A percentile compares a stretch with the other conserved stretches of the same genome.
These are phyloP conservation scores for Trisateles emortualis DNA, from an alignment of 2,888 invertebrate species.

Conservation along the genomic window DNA sequence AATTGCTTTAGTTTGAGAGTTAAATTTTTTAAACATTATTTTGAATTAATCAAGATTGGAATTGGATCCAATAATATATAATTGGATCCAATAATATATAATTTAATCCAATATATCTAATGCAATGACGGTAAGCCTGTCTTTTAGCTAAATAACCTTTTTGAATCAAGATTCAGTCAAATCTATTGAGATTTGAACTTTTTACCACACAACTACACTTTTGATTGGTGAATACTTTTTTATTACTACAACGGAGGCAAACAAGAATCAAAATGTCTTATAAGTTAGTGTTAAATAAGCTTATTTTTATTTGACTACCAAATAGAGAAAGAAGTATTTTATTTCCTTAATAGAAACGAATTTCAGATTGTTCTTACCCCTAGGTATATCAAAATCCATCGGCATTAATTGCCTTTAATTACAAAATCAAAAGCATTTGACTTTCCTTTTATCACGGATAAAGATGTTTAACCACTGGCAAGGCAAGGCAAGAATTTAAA, in stretches of 20 bases:
- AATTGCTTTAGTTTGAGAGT: not conserved
- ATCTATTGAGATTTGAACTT: no score
- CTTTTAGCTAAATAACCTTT: not conserved
- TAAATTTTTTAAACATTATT: not conserved
- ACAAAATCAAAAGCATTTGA: slow-evolving; percentile 15
- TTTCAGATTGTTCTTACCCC: not conserved
- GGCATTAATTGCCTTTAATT: slow-evolving; percentile 19
- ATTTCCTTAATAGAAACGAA: not conserved
- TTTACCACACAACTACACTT: no score
- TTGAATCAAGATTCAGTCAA: no score
- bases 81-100: slow-evolving; percentile 7
- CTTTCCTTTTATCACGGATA: not conserved
- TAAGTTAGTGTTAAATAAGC: not conserved
- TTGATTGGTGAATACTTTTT: no score
- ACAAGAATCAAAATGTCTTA: not conserved
- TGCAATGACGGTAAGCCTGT: not conserved
- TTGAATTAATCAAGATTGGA: not conserved
- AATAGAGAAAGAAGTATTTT: not conserved
- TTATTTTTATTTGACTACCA: not conserved
- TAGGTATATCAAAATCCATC: not conserved
- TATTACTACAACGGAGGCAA: no score
- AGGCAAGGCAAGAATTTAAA: no score
- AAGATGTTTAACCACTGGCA: no score
- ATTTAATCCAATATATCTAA: slow-evolving; percentile 1
- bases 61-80: slow-evolving; percentile 7